Base-by-base conservation (phyloP, 2,113 vertebrate genomes). In the Thomomys bottae region DNA sequence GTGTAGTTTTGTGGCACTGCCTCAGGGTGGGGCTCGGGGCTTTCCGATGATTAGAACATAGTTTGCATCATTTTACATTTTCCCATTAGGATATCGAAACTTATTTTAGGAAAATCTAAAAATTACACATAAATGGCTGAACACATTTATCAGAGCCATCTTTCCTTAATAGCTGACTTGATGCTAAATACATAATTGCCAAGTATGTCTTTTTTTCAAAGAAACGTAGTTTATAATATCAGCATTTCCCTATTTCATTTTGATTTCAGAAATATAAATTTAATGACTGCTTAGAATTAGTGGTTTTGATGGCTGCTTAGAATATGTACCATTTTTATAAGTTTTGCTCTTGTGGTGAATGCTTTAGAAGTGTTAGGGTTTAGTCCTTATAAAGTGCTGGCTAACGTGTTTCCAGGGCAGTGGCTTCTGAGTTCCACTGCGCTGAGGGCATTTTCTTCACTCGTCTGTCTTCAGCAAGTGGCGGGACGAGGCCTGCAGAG, bases 191-290 rank as follows among this genome's bases (percentile, higher is more conserved):
- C 32, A 73, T 38, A 66, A 11, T 72, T 36, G 81, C 28, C 28
- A 45, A 18, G 20, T 80, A 85, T 11, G 28, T 59, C 80, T 79
- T 89, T 83, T 85, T 89, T 83, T 85, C 24, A 73, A 72, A 11
- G 45, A 59, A 86, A 68, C 23, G 34, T 49, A 38, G 32, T 76
- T 81, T 54, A 59, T 34, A 38, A 66, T n/a, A 49, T 78, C 75
- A 70, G 68, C 36, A 61, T 75, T 90, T 77, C 32, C 30, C 45
- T 26, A 21, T 32, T 32, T 18, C 4, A 26, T 12, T 26, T 77
- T 38, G 72, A 36, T 67, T 61, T 84, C 36, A 81, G 36, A 61
- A 86, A 85, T 42, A 72, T 72, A 72, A 67, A 42, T 40, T 15
- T 61, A 82, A 82, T 30, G 28, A n/a, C 66, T 64, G 38, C 70